Evolutionary conservation across 1,140 invertebrate genomes (phyloP).

Genomic region (Zophobas morio): DNA sequence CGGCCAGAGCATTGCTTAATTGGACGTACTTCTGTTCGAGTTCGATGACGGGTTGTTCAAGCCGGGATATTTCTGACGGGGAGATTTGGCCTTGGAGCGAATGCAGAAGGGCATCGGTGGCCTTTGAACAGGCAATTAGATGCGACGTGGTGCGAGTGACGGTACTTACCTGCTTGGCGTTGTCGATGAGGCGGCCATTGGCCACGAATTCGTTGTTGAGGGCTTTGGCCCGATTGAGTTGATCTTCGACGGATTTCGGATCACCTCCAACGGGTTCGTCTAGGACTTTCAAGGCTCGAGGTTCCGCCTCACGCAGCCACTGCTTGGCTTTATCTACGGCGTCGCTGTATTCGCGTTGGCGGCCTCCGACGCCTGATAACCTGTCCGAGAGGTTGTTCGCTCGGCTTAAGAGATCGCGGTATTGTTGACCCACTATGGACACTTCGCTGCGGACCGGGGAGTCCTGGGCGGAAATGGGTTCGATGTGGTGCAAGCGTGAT

Average conservation of each 20-base stretch:
- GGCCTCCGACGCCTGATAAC: constrained; percentile 82
- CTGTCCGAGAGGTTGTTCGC: constrained; percentile 88
- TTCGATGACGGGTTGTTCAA: constrained; percentile 85
- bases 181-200: constrained; percentile 88
- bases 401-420: constrained; percentile 82
- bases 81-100: constrained; percentile 86
- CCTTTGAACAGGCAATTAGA: constrained; percentile 64
- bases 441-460: constrained; percentile 81
- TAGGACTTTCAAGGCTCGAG: constrained; percentile 80
- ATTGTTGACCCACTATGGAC: constrained; percentile 78
- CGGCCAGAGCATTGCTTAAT: constrained; percentile 78
- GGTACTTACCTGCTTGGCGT: constrained; percentile 75
- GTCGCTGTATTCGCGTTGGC: constrained; percentile 87
- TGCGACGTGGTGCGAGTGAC: not conserved
- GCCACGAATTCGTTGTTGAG: constrained; percentile 90
- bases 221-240: constrained; percentile 86
- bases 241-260: constrained; percentile 89
- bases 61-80: constrained; percentile 80
- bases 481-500: constrained; percentile 83
- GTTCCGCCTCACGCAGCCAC: constrained; percentile 89
- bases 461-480: constrained; percentile 77
- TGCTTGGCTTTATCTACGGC: constrained; percentile 85
- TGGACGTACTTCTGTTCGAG: constrained; percentile 85
- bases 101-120: constrained; percentile 79
- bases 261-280: constrained; percentile 89